Evolutionary conservation across 2,113 vertebrate species (phyloP), one percentile per base, ranked within the genome.

Genomic region (Crotalus tigris): DNA sequence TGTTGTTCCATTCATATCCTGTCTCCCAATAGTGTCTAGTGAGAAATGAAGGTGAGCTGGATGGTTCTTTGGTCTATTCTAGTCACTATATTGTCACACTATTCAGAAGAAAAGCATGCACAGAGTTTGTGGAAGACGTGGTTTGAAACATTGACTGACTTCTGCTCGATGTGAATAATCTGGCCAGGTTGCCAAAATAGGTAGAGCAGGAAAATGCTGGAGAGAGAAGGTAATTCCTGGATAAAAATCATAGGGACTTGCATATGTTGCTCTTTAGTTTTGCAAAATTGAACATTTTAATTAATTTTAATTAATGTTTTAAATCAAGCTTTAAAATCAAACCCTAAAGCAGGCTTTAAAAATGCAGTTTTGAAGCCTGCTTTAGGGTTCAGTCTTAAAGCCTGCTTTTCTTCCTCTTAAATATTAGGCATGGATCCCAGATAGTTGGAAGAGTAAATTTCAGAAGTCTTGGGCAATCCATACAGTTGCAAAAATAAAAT

Each of bases 351-450:
- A 69, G 12, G 89, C 94, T 95, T 90, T 94, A 59, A 51, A 94
- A 96, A 49, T 23, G 26, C 90, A 94, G 92, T 90, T 96, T 90
- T 93, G 92, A 91, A 91, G 89, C 93, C 91, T 91, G 91, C 91
- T 58, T 23, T 55, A 75, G 64, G 64, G 29, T n/a, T 26, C 87
- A 93, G 90, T 91, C 96, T 90, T 93, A 93, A 91, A 91, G 90
- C 93, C 33, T 55, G 9, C 53, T 95, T 96, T 95, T 95, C 94
- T 96, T 95, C 94, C 94, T 96, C 94, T 95, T 97, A 95, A 97
- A 96, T 69, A 94, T 95, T 51, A 0, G 93, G 94, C 94, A 96
- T 96, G 95, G 92, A 94, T 97, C 95, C 96, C 96, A 96, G 96
- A 96, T 96, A 96, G 94, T 0, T 88, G 94, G 94, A 96, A 96